Evolutionary conservation across 2,113 vertebrate species (phyloP).

Genomic region (Ovibos moschatus): DNA sequence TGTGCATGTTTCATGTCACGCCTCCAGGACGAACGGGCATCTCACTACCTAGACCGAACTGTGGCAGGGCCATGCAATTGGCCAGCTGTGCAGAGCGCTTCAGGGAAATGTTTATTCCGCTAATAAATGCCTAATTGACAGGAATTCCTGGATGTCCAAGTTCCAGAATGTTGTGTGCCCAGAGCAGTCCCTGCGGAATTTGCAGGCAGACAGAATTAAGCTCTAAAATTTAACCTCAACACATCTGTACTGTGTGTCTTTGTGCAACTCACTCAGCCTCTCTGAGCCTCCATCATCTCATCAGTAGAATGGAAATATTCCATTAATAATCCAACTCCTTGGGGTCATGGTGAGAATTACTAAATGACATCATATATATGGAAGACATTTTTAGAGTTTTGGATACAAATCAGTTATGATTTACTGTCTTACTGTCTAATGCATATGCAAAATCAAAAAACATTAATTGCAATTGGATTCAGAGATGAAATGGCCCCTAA

Average conservation of each 20-base stretch:
- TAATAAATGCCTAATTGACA: constrained; percentile 30
- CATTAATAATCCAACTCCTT: neutral
- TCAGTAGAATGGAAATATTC: neutral
- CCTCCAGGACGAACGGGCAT: neutral
- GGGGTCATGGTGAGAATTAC: neutral
- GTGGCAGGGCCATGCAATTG: neutral
- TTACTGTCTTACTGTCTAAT: neutral
- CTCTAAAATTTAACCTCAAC: neutral
- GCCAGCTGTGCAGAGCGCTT: neutral
- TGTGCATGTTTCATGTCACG: neutral
- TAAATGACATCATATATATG: neutral
- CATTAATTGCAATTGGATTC: neutral
- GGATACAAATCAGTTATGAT: neutral
- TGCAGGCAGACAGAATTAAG: neutral
- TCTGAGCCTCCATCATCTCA: neutral
- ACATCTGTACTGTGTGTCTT: neutral
- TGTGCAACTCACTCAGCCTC: neutral
- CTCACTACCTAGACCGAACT: neutral
- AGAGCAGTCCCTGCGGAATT: accelerated
- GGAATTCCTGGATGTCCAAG: constrained; percentile 9
- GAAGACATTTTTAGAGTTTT: neutral
- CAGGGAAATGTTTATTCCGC: neutral
- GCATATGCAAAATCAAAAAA: neutral
- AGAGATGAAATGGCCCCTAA: neutral
- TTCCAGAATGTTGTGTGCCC: neutral